Evolutionary conservation across 2,113 vertebrate species (phyloP).

Genomic region (Heloderma charlesbogerti): DNA sequence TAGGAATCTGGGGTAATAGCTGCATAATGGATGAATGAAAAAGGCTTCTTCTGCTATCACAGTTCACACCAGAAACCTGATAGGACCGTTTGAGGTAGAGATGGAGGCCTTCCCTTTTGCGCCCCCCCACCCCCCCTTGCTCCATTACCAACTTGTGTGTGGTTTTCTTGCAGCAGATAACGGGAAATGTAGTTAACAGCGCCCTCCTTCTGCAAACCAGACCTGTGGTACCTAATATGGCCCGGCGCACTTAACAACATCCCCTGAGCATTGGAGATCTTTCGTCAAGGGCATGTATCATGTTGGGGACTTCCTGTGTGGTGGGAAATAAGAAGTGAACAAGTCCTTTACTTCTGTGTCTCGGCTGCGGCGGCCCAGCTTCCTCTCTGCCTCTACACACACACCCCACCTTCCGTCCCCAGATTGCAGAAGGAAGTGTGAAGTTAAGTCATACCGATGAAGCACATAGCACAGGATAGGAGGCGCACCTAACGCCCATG

Average conservation of each 20-base stretch:
- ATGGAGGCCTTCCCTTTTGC: background rate
- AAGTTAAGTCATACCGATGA: background rate
- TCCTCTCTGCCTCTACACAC: background rate
- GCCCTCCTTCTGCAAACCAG: too few species aligned
- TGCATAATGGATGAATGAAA: background rate
- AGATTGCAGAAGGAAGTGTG: constrained; percentile 31
- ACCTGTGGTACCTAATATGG: background rate
- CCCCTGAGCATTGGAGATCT: background rate
- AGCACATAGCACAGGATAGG: background rate
- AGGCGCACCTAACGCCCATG: background rate
- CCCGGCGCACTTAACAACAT: background rate
- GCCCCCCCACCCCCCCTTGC: background rate
- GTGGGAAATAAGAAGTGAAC: background rate
- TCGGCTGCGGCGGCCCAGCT: background rate
- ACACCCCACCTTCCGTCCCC: too few species aligned
- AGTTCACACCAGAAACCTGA: background rate
- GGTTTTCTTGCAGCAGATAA: background rate
- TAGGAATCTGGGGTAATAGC: too few species aligned
- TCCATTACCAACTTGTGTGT: background rate
- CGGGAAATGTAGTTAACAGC: background rate
- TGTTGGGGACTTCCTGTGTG: background rate
- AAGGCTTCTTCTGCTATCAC: background rate
- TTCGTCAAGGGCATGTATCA: background rate
- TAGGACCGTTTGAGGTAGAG: background rate
- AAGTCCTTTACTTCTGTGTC: background rate